These are phyloP conservation scores for Steatocranus sp. DNA, from an alignment of 2,797 vertebrate species.

Conservation along the genomic window DNA sequence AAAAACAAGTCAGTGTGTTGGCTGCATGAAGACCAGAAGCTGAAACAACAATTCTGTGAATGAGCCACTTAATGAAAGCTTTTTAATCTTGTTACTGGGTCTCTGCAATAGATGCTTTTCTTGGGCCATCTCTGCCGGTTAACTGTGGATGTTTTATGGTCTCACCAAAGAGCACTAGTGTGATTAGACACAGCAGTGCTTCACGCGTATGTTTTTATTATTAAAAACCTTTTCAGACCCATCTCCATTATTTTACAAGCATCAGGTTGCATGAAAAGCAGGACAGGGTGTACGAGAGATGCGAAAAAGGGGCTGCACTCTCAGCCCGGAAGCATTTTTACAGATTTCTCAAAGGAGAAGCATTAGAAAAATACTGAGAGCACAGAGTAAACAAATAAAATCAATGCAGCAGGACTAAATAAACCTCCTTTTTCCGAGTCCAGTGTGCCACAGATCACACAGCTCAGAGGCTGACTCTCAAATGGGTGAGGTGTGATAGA, in stretches of 20 bases:
- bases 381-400: not conserved
- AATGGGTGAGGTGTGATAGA: not conserved
- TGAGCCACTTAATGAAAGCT: conserved; percentile 25
- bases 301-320: not conserved
- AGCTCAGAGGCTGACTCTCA: not conserved
- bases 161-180: conserved; percentile 23
- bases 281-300: not conserved
- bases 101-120: conserved; percentile 24
- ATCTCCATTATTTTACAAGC: not conserved
- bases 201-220: conserved; percentile 5
- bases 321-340: not conserved
- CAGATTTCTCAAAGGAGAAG: not conserved
- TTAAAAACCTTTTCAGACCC: not conserved
- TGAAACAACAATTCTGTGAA: conserved; percentile 18
- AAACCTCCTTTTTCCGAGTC: not conserved
- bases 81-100: conserved; percentile 35
- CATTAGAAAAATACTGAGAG: not conserved
- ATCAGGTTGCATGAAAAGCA: not conserved
- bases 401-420: not conserved
- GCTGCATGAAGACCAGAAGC: conserved; percentile 26
- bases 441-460: not conserved
- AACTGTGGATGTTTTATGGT: conserved; percentile 23
- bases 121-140: conserved; percentile 27
- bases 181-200: conserved; percentile 9
- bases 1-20: not conserved